These are phyloP conservation scores for Drosophila prolongata DNA, from an alignment of 2,888 invertebrate genomes.

Conservation along the genomic window DNA sequence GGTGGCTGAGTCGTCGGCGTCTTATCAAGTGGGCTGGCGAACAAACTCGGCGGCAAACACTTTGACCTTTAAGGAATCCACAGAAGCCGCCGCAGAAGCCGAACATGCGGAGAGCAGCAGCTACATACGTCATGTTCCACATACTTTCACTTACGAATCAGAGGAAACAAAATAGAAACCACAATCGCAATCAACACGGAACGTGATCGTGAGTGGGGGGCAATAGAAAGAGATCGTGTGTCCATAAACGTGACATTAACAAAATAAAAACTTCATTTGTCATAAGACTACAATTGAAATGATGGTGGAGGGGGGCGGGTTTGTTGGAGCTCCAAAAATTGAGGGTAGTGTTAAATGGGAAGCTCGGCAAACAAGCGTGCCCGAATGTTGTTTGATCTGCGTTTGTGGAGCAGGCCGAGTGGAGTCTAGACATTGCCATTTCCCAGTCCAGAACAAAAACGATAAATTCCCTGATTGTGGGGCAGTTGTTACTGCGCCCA, in stretches of 20 bases:
- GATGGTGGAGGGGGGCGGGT: too few species aligned
- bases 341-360: constrained; percentile 6
- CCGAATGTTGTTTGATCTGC: constrained; percentile 59
- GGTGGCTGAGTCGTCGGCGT: not conserved
- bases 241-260: constrained; percentile 72
- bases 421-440: constrained; percentile 24
- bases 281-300: constrained; percentile 44
- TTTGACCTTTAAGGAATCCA: constrained; percentile 52
- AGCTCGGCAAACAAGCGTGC: constrained; percentile 60
- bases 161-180: constrained; percentile 74
- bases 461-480: constrained; percentile 35
- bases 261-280: constrained; percentile 66
- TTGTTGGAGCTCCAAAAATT: not conserved
- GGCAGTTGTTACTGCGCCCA: constrained; percentile 7
- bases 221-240: constrained; percentile 51
- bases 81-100: constrained; percentile 34
- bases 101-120: constrained; percentile 12
- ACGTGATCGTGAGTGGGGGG: constrained; percentile 37
- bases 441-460: constrained; percentile 15
- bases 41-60: constrained; percentile 32
- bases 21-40: constrained; percentile 51
- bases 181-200: constrained; percentile 50
- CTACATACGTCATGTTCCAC: constrained; percentile 34
- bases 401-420: constrained; percentile 50
- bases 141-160: constrained; percentile 74